phyloP scores from a whole-genome alignment of 2,888 invertebrate species.

The Drosophila subquinaria region DNA sequence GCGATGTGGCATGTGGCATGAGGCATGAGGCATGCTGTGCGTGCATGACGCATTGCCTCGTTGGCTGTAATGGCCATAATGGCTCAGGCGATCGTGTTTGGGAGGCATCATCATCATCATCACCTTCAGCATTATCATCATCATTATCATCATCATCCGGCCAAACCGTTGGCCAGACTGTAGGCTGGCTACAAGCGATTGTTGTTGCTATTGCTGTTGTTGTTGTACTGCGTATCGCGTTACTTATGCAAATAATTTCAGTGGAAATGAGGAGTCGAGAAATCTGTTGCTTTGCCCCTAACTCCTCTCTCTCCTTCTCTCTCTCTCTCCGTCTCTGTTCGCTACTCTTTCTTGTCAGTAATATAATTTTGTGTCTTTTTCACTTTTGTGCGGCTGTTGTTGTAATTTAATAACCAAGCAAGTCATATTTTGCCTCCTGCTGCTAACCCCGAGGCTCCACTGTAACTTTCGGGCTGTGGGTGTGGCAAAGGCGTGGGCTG shows the following conservation, averaged over 20 bases:
- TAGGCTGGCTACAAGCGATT: constrained; percentile 21
- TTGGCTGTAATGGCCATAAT: constrained; percentile 69
- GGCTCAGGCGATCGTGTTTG: constrained; percentile 71
- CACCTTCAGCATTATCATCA: constrained; percentile 3
- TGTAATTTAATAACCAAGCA: constrained; percentile 78
- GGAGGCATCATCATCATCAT: constrained; percentile 62
- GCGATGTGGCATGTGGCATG: constrained; percentile 37
- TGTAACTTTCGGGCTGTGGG: constrained; percentile 5
- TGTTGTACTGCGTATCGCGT: constrained; percentile 74
- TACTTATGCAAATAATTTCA: constrained; percentile 82
- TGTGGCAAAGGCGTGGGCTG: constrained; percentile 44
- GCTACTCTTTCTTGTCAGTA: constrained; percentile 40
- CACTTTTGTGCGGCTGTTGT: constrained; percentile 74
- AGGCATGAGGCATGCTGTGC: constrained; percentile 48
- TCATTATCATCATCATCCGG: constrained; percentile 1
- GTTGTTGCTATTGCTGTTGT: constrained; percentile 37
- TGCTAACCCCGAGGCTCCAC: constrained; percentile 63
- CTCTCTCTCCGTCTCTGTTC: not conserved
- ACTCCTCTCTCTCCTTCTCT: not conserved
- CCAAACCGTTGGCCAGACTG: constrained; percentile 32
- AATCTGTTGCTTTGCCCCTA: constrained; percentile 51
- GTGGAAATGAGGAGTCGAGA: constrained; percentile 74
- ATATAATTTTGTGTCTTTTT: constrained; percentile 79
- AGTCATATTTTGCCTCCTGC: constrained; percentile 81
- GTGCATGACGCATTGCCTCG: constrained; percentile 80